These are phyloP conservation scores for Leptopilina clavipes DNA, from an alignment of 1,140 invertebrate genomes.

Conservation along the genomic window DNA sequence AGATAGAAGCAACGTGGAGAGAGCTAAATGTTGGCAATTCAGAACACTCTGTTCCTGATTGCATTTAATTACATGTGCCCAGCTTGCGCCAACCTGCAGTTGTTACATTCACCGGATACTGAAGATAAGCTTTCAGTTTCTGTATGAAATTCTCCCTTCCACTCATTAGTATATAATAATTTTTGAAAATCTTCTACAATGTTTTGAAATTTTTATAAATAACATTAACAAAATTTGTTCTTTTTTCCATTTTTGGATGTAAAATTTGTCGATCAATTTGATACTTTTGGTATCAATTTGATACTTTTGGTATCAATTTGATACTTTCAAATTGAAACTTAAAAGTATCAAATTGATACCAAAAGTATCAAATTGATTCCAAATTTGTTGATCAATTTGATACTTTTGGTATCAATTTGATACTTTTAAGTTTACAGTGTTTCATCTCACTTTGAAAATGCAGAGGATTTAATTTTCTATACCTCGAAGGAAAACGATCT, in stretches of 20 bases:
- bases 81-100: conserved; percentile 60
- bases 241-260: no score
- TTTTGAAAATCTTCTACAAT: not conserved
- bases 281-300: no score
- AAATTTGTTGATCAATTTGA: no score
- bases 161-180: not conserved
- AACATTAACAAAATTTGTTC: no score
- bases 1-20: conserved; percentile 46
- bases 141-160: not conserved
- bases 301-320: no score
- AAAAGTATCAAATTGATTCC: no score
- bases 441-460: not conserved
- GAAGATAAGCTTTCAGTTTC: conserved; percentile 50
- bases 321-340: no score
- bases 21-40: conserved; percentile 69
- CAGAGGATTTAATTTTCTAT: not conserved
- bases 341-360: no score
- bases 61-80: conserved; percentile 71
- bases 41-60: conserved; percentile 69
- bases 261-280: no score
- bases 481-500: not conserved
- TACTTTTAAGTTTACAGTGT: no score
- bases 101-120: conserved; percentile 64
- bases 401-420: no score
- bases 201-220: not conserved